phyloP scores from a whole-genome alignment of 1,140 invertebrate genomes.

The Solenopsis fugax region DNA sequence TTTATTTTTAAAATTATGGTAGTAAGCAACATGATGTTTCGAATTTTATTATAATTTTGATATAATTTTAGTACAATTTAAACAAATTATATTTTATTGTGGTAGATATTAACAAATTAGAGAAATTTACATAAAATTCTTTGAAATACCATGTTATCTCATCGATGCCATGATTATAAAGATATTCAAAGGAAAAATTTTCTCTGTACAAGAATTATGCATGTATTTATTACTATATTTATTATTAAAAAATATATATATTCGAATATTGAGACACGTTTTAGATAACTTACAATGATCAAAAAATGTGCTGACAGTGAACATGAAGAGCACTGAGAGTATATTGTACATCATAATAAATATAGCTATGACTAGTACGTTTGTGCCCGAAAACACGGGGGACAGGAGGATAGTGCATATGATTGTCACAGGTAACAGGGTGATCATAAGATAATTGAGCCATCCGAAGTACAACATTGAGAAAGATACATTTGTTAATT shows the following conservation, averaged over 20 bases:
- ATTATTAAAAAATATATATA: neutral
- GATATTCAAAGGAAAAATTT: no score
- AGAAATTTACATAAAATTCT: no score
- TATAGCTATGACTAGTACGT: conserved; percentile 39
- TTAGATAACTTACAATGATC: conserved; percentile 63
- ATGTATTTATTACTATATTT: neutral
- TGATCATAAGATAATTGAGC: conserved; percentile 72
- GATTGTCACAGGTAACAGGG: conserved; percentile 64
- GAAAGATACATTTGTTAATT: conserved; percentile 66
- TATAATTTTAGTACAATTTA: no score
- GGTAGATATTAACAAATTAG: no score
- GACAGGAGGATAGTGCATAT: conserved; percentile 56
- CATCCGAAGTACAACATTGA: conserved; percentile 69
- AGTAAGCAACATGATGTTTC: no score
- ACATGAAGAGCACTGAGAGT: conserved; percentile 64
- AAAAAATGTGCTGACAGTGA: conserved; percentile 71
- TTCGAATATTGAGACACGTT: neutral
- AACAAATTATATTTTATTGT: no score
- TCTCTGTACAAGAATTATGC: neutral
- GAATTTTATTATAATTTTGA: no score
- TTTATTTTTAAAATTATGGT: no score
- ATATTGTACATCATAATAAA: conserved; percentile 71
- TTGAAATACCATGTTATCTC: no score
- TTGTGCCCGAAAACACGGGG: conserved; percentile 59
- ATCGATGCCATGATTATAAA: no score